Conservation (phyloP, 2,113 vertebrate genomes). For the Dinomys branickii region DNA sequence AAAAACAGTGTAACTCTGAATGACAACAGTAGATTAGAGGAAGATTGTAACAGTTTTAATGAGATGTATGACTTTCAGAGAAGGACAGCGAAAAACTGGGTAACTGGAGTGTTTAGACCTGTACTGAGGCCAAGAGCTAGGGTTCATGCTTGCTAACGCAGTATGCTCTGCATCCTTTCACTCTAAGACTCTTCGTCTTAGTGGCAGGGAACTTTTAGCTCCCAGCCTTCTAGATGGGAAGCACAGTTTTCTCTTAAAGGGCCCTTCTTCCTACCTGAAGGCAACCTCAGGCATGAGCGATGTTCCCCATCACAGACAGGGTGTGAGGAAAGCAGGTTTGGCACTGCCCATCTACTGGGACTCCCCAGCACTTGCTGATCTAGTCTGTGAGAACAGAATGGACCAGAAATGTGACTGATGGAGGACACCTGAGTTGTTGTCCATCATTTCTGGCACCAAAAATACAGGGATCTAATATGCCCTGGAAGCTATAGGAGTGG, state of each 20-base stretch:
- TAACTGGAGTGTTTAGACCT: background rate
- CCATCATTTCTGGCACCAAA: no score
- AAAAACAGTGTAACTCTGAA: background rate
- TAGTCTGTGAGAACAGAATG: background rate
- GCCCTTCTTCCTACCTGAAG: background rate
- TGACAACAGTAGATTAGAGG: background rate
- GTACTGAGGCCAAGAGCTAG: background rate
- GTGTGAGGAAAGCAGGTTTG: background rate
- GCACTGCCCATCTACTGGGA: no score
- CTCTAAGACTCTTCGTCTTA: background rate
- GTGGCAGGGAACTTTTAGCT: no score
- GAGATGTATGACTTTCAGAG: background rate
- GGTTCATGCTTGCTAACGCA: rapidly evolving
- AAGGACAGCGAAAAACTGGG: background rate
- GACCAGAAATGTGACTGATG: rapidly evolving
- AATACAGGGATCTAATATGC: background rate
- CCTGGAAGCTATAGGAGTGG: background rate
- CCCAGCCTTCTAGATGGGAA: background rate
- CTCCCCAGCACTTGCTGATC: background rate
- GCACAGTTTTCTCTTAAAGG: background rate
- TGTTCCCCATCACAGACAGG: background rate
- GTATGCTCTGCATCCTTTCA: background rate
- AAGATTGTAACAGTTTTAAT: background rate
- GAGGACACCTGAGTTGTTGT: background rate
- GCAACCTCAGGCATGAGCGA: background rate